Conservation (phyloP, 2,113 vertebrate species). For the Pelvicachromis taeniatus region DNA sequence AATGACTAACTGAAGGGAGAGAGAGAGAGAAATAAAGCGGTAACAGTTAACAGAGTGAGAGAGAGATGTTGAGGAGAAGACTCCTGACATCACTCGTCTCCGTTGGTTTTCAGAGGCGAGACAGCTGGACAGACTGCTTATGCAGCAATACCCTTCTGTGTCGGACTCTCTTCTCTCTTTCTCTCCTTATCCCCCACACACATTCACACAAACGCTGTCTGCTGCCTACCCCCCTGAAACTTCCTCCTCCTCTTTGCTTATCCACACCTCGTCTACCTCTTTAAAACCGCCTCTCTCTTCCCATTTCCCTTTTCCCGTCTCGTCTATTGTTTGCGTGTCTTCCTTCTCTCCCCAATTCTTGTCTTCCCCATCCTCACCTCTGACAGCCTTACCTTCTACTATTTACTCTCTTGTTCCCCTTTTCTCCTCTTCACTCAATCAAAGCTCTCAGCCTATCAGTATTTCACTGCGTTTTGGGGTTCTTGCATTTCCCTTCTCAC, state of each 20-base stretch:
- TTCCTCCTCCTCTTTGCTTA: background rate
- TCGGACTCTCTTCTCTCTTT: background rate
- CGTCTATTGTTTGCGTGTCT: conserved; percentile 22
- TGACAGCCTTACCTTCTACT: background rate
- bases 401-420: conserved; percentile 7
- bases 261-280: conserved; percentile 25
- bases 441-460: background rate
- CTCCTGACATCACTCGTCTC: conserved; percentile 56
- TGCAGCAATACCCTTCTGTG: conserved; percentile 70
- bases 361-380: background rate
- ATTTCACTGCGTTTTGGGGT: background rate
- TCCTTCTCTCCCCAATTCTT: background rate
- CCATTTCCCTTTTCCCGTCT: conserved; percentile 19
- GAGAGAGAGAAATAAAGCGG: background rate
- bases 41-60: conserved; percentile 13
- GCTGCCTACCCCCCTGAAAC: background rate
- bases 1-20: background rate
- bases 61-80: conserved; percentile 46
- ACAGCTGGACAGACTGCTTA: conserved; percentile 71
- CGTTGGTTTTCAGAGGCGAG: conserved; percentile 34
- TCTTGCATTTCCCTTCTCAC: background rate
- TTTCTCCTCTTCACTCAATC: conserved; percentile 16
- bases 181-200: background rate
- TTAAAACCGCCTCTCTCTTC: conserved; percentile 36
- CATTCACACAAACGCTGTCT: background rate